Evolutionary conservation across 2,797 vertebrate genomes (phyloP).

Genomic region (Ciconia nigra): DNA sequence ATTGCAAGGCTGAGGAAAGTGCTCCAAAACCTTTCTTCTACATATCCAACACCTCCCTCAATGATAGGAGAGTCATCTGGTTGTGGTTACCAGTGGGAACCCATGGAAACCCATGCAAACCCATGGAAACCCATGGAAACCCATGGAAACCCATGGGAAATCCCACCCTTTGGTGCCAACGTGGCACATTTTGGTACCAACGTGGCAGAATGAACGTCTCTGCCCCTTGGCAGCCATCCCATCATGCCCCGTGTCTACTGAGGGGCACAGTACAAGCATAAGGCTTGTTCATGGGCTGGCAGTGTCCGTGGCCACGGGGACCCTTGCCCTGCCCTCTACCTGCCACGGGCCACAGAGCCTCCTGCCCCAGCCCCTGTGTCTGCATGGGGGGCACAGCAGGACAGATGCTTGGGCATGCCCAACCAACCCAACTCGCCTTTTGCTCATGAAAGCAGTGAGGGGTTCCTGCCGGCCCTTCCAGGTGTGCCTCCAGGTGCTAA

Average conservation of each 20-base stretch:
- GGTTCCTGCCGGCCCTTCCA: not conserved
- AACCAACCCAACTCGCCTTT: not conserved
- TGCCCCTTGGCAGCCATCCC: not conserved
- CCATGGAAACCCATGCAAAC: too few species aligned
- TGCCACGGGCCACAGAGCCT: not conserved
- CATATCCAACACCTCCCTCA: not conserved
- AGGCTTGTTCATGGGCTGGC: not conserved
- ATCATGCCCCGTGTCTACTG: not conserved
- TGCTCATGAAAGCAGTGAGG: not conserved
- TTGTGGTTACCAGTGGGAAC: not conserved
- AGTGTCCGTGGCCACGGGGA: not conserved
- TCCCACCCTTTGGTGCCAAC: not conserved
- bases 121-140: not conserved
- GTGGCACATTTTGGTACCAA: not conserved
- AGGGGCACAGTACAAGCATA: not conserved
- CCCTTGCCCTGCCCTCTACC: not conserved
- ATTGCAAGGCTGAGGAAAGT: not conserved
- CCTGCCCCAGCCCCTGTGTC: not conserved
- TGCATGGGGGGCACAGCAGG: not conserved
- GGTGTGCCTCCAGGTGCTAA: not conserved
- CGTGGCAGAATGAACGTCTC: not conserved
- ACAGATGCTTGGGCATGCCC: not conserved
- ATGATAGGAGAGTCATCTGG: not conserved
- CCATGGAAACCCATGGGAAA: not conserved
- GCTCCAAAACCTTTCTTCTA: not conserved